phyloP scores from a whole-genome alignment of 2,888 invertebrate genomes.

The Mythimna impura region DNA sequence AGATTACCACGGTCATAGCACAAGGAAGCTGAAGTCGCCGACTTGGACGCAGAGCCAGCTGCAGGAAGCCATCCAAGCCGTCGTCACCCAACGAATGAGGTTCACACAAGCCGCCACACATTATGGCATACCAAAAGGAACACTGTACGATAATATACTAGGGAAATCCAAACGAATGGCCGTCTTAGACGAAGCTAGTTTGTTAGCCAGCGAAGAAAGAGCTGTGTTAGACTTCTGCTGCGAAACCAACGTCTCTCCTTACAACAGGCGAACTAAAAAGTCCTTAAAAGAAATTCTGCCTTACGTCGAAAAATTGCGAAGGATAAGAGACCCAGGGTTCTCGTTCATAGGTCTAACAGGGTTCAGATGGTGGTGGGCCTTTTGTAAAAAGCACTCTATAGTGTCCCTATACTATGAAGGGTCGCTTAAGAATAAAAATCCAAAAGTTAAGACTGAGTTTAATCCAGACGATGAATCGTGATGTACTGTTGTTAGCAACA shows the following conservation, averaged over 20 bases:
- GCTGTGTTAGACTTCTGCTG: constrained; percentile 93
- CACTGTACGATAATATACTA: constrained; percentile 94
- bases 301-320: constrained; percentile 92
- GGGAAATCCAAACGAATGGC: constrained; percentile 95
- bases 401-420: constrained; percentile 89
- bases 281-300: constrained; percentile 91
- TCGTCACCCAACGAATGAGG: constrained; percentile 94
- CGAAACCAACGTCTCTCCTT: constrained; percentile 92
- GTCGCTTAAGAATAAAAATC: constrained; percentile 64
- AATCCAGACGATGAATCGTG: constrained; percentile 74
- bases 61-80: constrained; percentile 94
- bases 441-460: constrained; percentile 73
- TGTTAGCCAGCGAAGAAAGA: constrained; percentile 91
- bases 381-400: constrained; percentile 94
- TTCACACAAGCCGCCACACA: constrained; percentile 94
- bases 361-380: constrained; percentile 96
- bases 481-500: neutral
- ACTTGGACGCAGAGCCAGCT: constrained; percentile 94
- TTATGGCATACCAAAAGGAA: constrained; percentile 94
- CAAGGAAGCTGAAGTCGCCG: constrained; percentile 93
- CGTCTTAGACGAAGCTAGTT: constrained; percentile 92
- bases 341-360: constrained; percentile 93
- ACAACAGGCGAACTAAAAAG: constrained; percentile 93
- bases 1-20: constrained; percentile 90
- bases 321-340: constrained; percentile 91